Base-by-base conservation (phyloP, 1,140 invertebrate genomes). In the Hyles euphorbiae region DNA sequence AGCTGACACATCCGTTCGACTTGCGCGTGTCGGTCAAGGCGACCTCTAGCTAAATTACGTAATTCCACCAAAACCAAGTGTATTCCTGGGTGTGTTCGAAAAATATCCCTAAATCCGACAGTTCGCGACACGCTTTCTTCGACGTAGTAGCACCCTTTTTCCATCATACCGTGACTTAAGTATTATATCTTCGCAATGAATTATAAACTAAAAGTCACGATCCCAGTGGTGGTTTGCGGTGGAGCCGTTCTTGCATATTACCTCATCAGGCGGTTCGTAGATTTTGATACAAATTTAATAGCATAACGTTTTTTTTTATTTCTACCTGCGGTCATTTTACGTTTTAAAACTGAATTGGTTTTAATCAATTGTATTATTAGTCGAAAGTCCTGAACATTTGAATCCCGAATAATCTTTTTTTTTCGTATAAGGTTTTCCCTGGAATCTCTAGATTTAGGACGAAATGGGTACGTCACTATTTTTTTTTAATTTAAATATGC, bases 241-340 rank as follows among this genome's bases (percentile, higher is more conserved):
- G 82, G 86, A 53, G 86, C 86, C 60, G 84, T 87, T 62, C 76
- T 89, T 64, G 84, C 81, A 52, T 89, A 85, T 87, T 88, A 88
- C 79, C 78, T 88, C 84, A 88, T 88, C 70, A 84, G 79, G 79
- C 84, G 86, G 86, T 88, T 81, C 68, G 86, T 88, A 85, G 70
- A 60, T 65, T 68, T 64, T 47, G 61, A 45, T 33, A 47, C 5
- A 47, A 11, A 47, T n/a, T 47, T 8, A 40, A 40, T 40, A 5
- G 36, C 36, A 40, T 40, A 40, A 40, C 36, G 5, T 5, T 5
- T 40, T 40, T 40, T 12, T 8, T 11, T 12, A 5, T 5, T 47
- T 47, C 10, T 47, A 47, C 46, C 46, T 47, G 10, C 22, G 1
- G 22, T 22, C 22, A 22, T 22, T 22, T 22, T 1, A 22, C 22